phyloP scores from a whole-genome alignment of 53 echinoderm and acorn worm genomes.

The Stichopus horrens region DNA sequence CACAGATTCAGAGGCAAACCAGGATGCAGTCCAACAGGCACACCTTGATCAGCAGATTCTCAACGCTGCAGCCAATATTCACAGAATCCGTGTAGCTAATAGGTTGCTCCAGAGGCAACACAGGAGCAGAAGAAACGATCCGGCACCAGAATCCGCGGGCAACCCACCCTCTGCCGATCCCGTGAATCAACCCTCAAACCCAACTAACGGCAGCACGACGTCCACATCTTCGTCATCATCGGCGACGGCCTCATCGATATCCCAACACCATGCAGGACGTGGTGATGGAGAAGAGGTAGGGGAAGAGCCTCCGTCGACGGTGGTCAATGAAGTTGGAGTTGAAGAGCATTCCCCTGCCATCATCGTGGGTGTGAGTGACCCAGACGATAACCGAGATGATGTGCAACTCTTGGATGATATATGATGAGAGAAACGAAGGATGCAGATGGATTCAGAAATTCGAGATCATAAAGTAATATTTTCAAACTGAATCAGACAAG shows the following conservation, averaged over 20 bases:
- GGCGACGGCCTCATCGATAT: not conserved
- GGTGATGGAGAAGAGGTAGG: not conserved
- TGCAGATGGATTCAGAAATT: too few species aligned
- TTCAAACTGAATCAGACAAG: too few species aligned
- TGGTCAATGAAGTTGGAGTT: not conserved
- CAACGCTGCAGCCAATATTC: conserved; percentile 84
- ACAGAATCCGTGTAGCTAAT: conserved; percentile 72
- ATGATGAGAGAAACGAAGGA: not conserved
- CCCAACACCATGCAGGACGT: not conserved
- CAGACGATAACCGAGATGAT: conserved; percentile 17
- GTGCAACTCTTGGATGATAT: conserved; percentile 25
- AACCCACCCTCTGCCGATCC: not conserved
- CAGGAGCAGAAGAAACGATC: conserved; percentile 11
- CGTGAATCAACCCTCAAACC: not conserved
- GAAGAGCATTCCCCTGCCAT: conserved; percentile 8
- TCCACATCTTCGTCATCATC: not conserved
- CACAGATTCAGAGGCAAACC: conserved; percentile 94
- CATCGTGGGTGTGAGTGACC: not conserved
- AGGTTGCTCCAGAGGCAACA: conserved; percentile 34
- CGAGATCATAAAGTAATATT: too few species aligned
- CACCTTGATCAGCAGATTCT: conserved; percentile 68
- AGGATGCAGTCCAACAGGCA: conserved; percentile 63
- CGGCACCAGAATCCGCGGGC: not conserved
- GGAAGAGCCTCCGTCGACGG: not conserved
- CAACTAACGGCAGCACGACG: not conserved